phyloP scores from a whole-genome alignment of 2,113 vertebrate species.

The Eurystomus gularis region DNA sequence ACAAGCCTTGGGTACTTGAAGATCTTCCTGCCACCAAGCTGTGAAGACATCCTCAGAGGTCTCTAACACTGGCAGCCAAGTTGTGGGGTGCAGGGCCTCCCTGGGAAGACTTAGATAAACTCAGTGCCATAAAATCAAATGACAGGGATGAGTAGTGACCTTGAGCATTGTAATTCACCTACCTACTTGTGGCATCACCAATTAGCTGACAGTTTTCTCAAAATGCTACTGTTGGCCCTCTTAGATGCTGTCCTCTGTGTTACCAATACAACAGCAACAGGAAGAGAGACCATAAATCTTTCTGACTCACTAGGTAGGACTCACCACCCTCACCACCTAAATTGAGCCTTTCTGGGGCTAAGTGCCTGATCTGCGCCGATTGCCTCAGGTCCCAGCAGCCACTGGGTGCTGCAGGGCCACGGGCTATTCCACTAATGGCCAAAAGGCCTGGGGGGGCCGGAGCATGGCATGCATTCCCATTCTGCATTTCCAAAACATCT shows the following conservation, averaged over 20 bases:
- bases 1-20: background rate
- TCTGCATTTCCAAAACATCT: background rate
- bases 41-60: background rate
- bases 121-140: background rate
- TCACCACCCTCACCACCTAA: background rate
- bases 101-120: background rate
- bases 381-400: background rate
- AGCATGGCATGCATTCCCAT: background rate
- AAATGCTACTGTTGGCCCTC: background rate
- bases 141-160: background rate
- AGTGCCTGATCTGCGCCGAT: fast-evolving
- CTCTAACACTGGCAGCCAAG: background rate
- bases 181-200: background rate
- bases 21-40: background rate
- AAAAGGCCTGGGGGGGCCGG: too few relatives aligned
- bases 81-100: background rate
- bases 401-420: background rate
- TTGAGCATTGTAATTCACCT: background rate
- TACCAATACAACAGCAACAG: background rate
- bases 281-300: background rate
- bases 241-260: background rate
- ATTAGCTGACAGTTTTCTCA: background rate
- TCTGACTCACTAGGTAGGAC: background rate
- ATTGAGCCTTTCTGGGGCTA: background rate
- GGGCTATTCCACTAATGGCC: background rate